phyloP scores from a whole-genome alignment of 2,797 vertebrate genomes.

The Erethizon dorsatum region DNA sequence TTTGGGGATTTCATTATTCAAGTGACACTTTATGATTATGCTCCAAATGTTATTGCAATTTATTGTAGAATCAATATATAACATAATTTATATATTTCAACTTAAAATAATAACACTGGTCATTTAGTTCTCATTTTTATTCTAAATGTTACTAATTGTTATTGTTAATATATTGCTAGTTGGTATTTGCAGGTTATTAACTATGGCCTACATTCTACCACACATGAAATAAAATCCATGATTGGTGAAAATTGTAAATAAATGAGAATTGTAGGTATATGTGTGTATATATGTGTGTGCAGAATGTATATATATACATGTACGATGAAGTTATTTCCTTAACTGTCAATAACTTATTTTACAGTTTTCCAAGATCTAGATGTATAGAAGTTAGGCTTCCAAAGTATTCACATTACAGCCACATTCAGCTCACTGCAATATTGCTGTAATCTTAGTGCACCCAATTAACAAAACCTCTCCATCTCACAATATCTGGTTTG shows the following conservation, averaged over 20 bases:
- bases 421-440: background rate
- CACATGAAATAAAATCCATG: background rate
- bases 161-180: background rate
- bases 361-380: background rate
- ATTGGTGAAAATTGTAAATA: background rate
- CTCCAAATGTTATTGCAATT: background rate
- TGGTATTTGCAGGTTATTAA: background rate
- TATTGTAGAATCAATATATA: background rate
- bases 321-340: background rate
- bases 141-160: background rate
- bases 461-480: background rate
- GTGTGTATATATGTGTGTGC: background rate
- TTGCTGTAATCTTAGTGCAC: background rate
- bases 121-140: background rate
- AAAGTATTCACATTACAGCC: background rate
- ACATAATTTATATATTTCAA: slow-evolving; percentile 1
- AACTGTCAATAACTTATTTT: background rate
- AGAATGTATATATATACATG: background rate
- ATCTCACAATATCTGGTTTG: background rate
- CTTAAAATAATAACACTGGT: background rate
- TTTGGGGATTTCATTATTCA: background rate
- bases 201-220: background rate
- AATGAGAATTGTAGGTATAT: background rate
- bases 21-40: background rate
- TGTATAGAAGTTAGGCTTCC: background rate